phyloP scores from a whole-genome alignment of 2,888 invertebrate species.

The Erebia palarica region DNA sequence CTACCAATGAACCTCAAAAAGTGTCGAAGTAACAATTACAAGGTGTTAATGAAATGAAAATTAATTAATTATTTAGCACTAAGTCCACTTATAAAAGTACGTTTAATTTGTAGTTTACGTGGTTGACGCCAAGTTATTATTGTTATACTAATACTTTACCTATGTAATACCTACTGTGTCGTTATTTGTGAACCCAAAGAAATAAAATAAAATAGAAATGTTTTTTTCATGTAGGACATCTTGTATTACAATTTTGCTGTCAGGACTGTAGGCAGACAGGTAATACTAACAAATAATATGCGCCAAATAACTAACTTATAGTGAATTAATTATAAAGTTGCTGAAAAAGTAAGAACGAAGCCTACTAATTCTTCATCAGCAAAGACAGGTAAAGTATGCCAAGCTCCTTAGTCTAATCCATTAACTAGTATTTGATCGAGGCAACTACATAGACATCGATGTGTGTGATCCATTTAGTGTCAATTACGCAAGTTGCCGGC shows the following conservation, averaged over 20 bases:
- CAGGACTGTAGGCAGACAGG: too few relatives aligned
- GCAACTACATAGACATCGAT: constrained; percentile 29
- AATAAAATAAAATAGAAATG: too few relatives aligned
- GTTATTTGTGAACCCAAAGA: too few relatives aligned
- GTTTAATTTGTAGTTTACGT: too few relatives aligned
- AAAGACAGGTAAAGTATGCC: constrained; percentile 14
- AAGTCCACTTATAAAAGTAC: too few relatives aligned
- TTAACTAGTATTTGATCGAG: constrained; percentile 34
- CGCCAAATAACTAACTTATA: not conserved
- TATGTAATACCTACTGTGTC: too few relatives aligned
- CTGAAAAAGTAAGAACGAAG: not conserved
- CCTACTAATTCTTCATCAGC: constrained; percentile 8
- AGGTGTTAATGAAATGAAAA: not conserved
- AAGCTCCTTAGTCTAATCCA: constrained; percentile 38
- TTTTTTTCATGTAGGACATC: too few relatives aligned
- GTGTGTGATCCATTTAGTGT: constrained; percentile 41
- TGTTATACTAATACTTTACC: too few relatives aligned
- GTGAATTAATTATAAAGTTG: constrained; percentile 3
- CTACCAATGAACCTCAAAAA: not conserved
- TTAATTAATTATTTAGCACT: too few relatives aligned
- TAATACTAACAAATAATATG: not conserved
- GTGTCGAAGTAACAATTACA: not conserved
- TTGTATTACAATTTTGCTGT: too few relatives aligned
- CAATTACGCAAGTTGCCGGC: constrained; percentile 42
- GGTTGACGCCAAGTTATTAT: too few relatives aligned